Evolutionary conservation across 2,797 vertebrate species (phyloP), one percentile per base, ranked within the genome.

Genomic region (Hoplostethus mediterraneus): DNA sequence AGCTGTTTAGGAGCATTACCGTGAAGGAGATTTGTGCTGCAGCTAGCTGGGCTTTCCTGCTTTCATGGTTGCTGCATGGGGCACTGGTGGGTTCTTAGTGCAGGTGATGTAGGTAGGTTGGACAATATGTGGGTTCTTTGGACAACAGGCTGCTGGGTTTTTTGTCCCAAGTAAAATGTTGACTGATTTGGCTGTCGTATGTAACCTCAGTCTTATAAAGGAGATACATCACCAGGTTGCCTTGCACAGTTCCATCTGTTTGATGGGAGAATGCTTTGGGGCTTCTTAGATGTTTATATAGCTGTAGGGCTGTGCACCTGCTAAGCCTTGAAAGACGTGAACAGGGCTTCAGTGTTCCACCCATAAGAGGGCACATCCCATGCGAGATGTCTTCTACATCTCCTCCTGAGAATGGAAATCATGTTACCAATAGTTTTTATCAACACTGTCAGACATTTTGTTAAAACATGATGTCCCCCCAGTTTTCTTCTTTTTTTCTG

Each of bases 151-250:
- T 70, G 68, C 63, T 55, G 75, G 54, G 73, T 48, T 58, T 63
- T 67, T 51, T 66, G 33, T 78, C 71, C 21, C 21, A 21, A 21
- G 72, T 54, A 61, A 79, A 78, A 77, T 66, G 79, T 77, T 71
- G 28, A 28, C 61, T 31, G 45, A 74, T 82, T 77, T 61, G 52
- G 21, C 58, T 59, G 33, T 63, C 57, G 59, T 53, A 64, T 68
- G 51, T 48, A 48, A 9, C 59, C 45, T 72, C 70, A 58, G 59
- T 76, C 63, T 60, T 68, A 47, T 30, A 30, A 65, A 44, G 40
- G 56, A 58, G 53, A 52, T 62, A 25, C 53, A 4, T 70, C 57
- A 57, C 11, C 72, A 67, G 59, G 70, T 60, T 82, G 65, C 25
- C 81, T 51, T 73, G 28, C 36, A 64, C 57, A 63, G 58, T 71